Percentiles rank a stretch among this genome's conserved stretches.
Evolutionary conservation across 1,140 invertebrate genomes (phyloP).

Genomic region (Pteromalus puparum): DNA sequence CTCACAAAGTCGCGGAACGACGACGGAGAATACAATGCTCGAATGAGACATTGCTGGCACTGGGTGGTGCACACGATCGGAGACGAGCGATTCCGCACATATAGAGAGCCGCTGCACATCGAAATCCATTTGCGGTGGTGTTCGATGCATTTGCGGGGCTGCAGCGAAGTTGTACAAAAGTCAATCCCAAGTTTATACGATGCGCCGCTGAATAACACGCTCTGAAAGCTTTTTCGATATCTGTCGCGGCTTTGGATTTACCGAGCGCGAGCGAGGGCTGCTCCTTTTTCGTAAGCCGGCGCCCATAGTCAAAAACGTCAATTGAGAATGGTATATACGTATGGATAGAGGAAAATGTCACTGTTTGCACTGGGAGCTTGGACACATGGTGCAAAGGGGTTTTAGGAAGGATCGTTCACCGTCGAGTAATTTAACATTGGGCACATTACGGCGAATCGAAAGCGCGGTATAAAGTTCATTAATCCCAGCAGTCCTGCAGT

Average conservation of each 20-base stretch:
- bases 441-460: too few relatives aligned
- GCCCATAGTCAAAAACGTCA: not conserved
- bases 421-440: too few relatives aligned
- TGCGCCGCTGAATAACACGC: conserved; percentile 26
- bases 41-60: conserved; percentile 21
- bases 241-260: conserved; percentile 6
- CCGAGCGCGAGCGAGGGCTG: not conserved
- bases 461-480: too few relatives aligned
- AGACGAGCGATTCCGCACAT: not conserved
- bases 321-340: not conserved
- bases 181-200: conserved; percentile 11
- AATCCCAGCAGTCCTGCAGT: too few relatives aligned
- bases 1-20: too few relatives aligned
- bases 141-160: conserved; percentile 6
- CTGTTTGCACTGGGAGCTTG: too few relatives aligned
- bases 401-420: not conserved
- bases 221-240: conserved; percentile 29
- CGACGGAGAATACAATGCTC: not conserved
- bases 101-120: not conserved
- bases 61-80: not conserved
- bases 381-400: too few relatives aligned
- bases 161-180: conserved; percentile 30
- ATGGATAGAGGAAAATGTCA: too few relatives aligned
- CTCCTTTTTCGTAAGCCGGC: conserved; percentile 12
- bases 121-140: not conserved